Evolutionary conservation across 2,113 vertebrate species (phyloP).

Genomic region (Apus apus): DNA sequence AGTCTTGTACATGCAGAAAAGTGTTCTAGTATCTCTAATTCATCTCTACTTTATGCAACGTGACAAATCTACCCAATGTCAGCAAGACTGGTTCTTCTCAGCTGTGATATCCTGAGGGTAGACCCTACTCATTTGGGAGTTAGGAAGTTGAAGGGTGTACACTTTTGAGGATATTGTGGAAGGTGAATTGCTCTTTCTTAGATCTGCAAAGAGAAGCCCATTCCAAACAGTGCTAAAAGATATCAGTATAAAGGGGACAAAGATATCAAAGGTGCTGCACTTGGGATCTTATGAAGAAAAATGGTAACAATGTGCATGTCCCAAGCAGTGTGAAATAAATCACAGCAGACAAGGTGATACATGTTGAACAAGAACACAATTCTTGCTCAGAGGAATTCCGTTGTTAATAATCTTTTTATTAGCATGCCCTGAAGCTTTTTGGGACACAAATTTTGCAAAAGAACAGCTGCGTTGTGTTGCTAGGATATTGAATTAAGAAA

Average conservation of each 20-base stretch:
- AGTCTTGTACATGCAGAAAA: not conserved
- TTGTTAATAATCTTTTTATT: conserved; percentile 7
- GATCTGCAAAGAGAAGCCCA: not conserved
- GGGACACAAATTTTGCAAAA: conserved; percentile 5
- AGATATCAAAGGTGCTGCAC: not conserved
- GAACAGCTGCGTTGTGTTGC: not conserved
- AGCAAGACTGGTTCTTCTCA: not conserved
- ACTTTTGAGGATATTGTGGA: not conserved
- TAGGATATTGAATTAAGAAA: not conserved
- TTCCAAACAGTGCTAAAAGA: not conserved
- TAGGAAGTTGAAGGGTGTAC: not conserved
- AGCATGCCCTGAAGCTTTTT: not conserved
- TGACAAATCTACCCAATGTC: not conserved
- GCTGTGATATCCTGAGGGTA: not conserved
- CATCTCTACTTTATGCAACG: not conserved
- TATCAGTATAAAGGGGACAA: not conserved
- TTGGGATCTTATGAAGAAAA: not conserved
- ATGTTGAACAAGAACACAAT: not conserved
- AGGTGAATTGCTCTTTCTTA: not conserved
- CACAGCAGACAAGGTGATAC: not conserved
- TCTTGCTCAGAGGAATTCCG: not conserved
- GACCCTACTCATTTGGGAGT: not conserved
- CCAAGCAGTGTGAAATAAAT: not conserved
- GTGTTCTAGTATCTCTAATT: not conserved
- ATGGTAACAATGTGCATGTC: not conserved